Conservation (phyloP, 2,797 vertebrate genomes). For the Nannoperca australis region DNA sequence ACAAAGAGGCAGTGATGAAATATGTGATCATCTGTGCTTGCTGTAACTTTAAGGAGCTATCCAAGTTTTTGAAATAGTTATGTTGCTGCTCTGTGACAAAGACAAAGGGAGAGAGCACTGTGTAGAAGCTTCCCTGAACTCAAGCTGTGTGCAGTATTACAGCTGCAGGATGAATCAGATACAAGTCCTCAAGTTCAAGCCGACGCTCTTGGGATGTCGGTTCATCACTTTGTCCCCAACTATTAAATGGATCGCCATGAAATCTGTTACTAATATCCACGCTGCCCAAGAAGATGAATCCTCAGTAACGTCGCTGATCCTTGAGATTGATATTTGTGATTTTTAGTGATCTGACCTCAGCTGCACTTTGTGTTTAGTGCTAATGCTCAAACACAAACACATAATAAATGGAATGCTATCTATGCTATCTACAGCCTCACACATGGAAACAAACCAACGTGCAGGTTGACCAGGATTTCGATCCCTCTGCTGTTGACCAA, state of each 20-base stretch:
- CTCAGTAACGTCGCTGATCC: too few species aligned
- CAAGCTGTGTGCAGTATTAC: background rate
- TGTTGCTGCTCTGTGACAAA: background rate
- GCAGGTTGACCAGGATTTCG: background rate
- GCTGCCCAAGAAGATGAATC: background rate
- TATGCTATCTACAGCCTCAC: background rate
- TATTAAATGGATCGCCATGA: background rate
- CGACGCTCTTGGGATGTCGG: background rate
- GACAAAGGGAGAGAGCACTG: background rate
- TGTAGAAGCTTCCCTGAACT: background rate
- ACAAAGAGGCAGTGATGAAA: conserved; percentile 4
- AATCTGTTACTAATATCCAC: background rate
- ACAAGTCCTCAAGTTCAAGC: too few species aligned
- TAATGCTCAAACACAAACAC: too few species aligned
- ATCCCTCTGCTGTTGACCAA: background rate
- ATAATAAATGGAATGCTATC: too few species aligned
- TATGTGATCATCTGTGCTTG: background rate
- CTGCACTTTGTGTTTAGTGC: background rate
- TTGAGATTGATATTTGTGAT: background rate
- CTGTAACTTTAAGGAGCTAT: background rate
- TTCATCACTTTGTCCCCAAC: background rate
- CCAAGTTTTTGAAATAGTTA: background rate
- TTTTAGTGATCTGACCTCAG: background rate
- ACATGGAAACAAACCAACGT: background rate
- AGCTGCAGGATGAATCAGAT: background rate